Conservation (phyloP, 2,888 invertebrate species). For the Baronia brevicornis region DNA sequence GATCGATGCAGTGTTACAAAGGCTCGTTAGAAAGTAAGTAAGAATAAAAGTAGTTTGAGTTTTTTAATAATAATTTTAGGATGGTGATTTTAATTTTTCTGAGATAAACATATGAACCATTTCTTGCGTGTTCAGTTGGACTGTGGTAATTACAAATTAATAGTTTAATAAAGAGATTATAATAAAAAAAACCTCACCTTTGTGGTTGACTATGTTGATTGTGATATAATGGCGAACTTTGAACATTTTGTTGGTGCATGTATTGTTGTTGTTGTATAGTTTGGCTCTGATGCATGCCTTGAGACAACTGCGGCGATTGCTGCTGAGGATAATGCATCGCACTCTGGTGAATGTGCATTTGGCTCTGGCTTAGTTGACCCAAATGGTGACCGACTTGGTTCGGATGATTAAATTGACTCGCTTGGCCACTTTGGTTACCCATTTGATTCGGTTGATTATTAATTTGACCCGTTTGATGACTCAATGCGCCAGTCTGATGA, state of each 20-base stretch:
- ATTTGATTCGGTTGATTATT: slow-evolving; percentile 10
- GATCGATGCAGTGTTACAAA: too few species aligned
- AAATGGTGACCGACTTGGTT: slow-evolving; percentile 10
- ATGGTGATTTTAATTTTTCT: too few species aligned
- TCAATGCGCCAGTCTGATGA: slow-evolving; percentile 8
- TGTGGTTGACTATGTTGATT: slow-evolving; percentile 42
- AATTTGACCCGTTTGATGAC: neutral
- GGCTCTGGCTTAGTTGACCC: slow-evolving; percentile 15
- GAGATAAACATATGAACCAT: too few species aligned
- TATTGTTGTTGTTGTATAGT: slow-evolving; percentile 28
- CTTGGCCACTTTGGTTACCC: slow-evolving; percentile 7
- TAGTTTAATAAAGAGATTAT: neutral
- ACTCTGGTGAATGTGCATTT: slow-evolving; percentile 16
- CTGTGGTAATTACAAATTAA: slow-evolving; percentile 1
- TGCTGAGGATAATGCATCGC: slow-evolving; percentile 41
- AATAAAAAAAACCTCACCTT: slow-evolving; percentile 29
- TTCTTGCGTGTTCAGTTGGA: too few species aligned
- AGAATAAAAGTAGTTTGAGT: too few species aligned
- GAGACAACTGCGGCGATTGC: slow-evolving; percentile 29
- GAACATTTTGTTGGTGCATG: slow-evolving; percentile 21
- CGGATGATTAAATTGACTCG: neutral
- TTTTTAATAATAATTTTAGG: too few species aligned
- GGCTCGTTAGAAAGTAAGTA: too few species aligned
- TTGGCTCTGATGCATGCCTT: slow-evolving; percentile 26
- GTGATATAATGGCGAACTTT: slow-evolving; percentile 29